These are phyloP conservation scores for Sarcoramphus papa DNA, from an alignment of 2,797 vertebrate species.

Conservation along the genomic window DNA sequence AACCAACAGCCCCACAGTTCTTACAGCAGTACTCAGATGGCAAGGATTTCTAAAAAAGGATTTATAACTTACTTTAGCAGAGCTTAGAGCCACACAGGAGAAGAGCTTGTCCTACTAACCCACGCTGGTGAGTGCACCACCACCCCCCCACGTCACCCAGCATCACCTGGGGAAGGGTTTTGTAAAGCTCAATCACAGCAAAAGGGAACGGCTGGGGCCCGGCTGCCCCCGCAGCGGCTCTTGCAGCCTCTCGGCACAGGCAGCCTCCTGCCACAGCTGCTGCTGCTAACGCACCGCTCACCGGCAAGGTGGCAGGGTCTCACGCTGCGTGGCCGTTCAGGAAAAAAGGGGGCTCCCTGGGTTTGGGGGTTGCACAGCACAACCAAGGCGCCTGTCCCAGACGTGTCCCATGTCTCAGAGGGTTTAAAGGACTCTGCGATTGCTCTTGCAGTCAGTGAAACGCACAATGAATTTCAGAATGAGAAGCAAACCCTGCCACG, in stretches of 20 bases:
- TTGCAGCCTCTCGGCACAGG: not conserved
- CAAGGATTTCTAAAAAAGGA: accelerated
- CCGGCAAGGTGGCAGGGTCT: not conserved
- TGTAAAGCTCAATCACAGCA: not conserved
- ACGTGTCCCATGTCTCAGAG: not conserved
- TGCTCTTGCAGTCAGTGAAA: not conserved
- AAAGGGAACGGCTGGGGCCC: not conserved
- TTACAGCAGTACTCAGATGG: not conserved
- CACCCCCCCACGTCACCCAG: accelerated
- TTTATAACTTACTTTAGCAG: not conserved
- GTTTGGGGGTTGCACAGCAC: not conserved
- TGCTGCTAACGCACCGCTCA: accelerated
- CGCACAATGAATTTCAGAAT: not conserved
- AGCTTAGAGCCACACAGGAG: accelerated
- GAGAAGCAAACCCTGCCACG: not conserved
- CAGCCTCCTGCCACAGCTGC: not conserved
- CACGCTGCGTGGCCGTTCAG: accelerated
- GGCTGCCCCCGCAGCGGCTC: accelerated
- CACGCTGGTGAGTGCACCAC: accelerated
- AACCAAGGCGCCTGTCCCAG: accelerated
- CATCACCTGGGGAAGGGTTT: not conserved
- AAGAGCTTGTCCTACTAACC: too few species aligned
- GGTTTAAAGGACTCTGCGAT: not conserved
- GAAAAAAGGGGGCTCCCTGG: not conserved
- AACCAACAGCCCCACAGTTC: not conserved